Base-by-base conservation (phyloP, 2,888 invertebrate species). In the Apotomis betuletana region DNA sequence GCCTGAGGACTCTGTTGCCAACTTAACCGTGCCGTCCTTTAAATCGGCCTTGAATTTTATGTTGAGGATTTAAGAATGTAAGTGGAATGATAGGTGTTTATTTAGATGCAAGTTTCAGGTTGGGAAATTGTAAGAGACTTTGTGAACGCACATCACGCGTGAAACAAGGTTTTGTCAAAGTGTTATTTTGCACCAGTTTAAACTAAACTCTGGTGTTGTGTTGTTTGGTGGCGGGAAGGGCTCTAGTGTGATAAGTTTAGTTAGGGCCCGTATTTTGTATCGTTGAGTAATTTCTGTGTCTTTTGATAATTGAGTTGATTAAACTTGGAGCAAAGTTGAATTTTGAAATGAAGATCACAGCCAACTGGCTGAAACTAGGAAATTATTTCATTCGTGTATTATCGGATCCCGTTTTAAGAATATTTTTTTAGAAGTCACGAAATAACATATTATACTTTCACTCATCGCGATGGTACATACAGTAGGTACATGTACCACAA, bases 101-200 rank as follows among this genome's bases (percentile, higher is more conserved):
- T 2, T 0, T 0, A 68, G 60, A 0, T 51, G 76, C 36, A 74
- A 57, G 57, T 2, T 1, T 77, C 81, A 76, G 8, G 41, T 74
- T 87, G 75, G 91, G 81, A 74, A 81, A 75, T 73, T 80, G 82
- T 83, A 84, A 86, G 89, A 85, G 90, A 91, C 90, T 90, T 84
- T 85, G 90, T 88, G 89, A 90, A 87, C 87, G 87, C 80, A 89
- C 81, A 83, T 89, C 88, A 86, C 84, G 88, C 91, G 90, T 90
- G 83, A 91, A 92, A 91, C 90, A 89, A 91, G 91, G 85, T 90
- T 86, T 90, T 86, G 87, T 88, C 90, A 90, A 90, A 91, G 91
- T 91, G 87, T 90, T 84, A 87, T 85, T 86, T 84, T 78, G 70
- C 73, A 70, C 91, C 89, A 86, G 75, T 74, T 62, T 77, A 78